Evolutionary conservation across 2,797 vertebrate genomes (phyloP).

Genomic region (Delichon dasypus): DNA sequence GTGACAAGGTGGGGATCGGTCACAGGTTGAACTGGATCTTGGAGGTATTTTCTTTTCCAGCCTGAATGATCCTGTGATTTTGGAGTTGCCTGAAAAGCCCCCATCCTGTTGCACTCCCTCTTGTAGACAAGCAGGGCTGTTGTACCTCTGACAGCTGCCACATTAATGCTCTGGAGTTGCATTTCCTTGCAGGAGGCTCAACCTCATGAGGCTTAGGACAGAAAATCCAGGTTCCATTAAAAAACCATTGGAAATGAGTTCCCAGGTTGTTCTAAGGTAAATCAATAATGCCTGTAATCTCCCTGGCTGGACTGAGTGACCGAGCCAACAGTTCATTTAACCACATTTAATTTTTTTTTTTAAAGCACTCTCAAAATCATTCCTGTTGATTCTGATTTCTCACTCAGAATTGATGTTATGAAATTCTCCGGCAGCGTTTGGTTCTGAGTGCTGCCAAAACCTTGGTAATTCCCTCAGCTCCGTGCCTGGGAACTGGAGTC

Average conservation of each 20-base stretch:
- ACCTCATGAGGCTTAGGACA: background rate
- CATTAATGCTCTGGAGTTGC: background rate
- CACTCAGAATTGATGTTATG: background rate
- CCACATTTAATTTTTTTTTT: background rate
- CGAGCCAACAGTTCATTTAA: background rate
- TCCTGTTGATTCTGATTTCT: background rate
- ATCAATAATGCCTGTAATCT: constrained; percentile 4
- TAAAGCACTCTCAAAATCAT: background rate
- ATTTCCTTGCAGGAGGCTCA: constrained; percentile 11
- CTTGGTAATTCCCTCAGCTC: background rate
- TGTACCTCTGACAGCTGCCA: background rate
- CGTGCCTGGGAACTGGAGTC: background rate
- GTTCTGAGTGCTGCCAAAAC: background rate
- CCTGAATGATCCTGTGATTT: background rate
- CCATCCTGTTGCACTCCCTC: fast-evolving
- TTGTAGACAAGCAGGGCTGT: background rate
- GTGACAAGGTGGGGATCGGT: background rate
- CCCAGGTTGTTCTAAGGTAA: constrained; percentile 37
- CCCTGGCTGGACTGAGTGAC: background rate
- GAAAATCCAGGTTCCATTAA: constrained; percentile 37
- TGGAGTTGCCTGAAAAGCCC: background rate
- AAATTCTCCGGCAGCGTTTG: background rate
- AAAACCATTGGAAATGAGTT: constrained; percentile 38
- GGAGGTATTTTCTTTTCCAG: background rate
- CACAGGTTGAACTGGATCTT: background rate